phyloP scores from a whole-genome alignment of 2,113 vertebrate species.

The Argyrosomus japonicus region DNA sequence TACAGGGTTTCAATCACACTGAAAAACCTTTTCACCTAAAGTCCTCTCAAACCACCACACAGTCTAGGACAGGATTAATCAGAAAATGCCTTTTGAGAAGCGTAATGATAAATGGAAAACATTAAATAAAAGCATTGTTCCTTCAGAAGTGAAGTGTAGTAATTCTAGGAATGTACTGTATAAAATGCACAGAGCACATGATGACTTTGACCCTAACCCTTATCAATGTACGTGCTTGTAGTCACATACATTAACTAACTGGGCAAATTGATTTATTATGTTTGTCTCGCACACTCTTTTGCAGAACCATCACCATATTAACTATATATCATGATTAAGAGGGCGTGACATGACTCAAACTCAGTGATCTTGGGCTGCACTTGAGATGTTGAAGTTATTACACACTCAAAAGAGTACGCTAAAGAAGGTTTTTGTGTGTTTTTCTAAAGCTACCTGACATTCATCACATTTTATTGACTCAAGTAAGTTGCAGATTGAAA shows the following conservation, averaged over 20 bases:
- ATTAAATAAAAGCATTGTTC: background rate
- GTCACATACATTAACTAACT: background rate
- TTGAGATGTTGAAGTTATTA: conserved; percentile 8
- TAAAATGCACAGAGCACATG: background rate
- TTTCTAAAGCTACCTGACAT: background rate
- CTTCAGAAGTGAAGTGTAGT: background rate
- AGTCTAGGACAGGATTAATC: background rate
- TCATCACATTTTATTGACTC: conserved; percentile 1
- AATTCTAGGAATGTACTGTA: background rate
- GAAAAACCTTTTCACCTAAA: conserved; percentile 2
- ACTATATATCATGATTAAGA: background rate
- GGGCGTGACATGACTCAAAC: background rate
- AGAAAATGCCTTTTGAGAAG: background rate
- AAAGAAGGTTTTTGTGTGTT: background rate
- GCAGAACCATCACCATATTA: background rate
- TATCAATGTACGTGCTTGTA: background rate
- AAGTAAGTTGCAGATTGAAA: background rate
- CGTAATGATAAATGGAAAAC: background rate
- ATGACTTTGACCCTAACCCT: background rate
- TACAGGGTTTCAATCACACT: background rate
- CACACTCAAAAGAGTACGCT: background rate
- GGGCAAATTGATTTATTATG: background rate
- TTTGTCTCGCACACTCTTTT: background rate
- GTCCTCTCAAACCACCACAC: conserved; percentile 12
- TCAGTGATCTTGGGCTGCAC: background rate